Evolutionary conservation across 2,113 vertebrate genomes (phyloP).

Genomic region (Entomyzon cyanotis): DNA sequence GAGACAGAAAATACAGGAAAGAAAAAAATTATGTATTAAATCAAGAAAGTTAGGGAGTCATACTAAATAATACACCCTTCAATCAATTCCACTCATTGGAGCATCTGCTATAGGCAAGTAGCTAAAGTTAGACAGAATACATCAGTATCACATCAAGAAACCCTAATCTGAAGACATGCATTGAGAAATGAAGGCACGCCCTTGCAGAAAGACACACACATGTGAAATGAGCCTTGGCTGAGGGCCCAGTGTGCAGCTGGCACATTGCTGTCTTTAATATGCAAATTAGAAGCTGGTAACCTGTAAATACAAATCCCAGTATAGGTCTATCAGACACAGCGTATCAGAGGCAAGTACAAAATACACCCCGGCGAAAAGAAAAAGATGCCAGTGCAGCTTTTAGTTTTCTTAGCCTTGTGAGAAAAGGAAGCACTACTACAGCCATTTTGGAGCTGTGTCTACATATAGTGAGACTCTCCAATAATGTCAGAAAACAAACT

Average conservation of each 20-base stretch:
- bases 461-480: not conserved
- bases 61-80: not conserved
- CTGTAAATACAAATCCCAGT: constrained; percentile 6
- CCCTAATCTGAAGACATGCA: not conserved
- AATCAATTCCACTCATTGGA: not conserved
- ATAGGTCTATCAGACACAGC: not conserved
- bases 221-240: not conserved
- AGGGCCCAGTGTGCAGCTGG: not conserved
- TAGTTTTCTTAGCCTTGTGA: not conserved
- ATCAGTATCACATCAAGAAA: not conserved
- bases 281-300: not conserved
- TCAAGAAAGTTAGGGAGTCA: not conserved
- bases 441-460: not conserved
- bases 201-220: not conserved
- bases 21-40: not conserved
- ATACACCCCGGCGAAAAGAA: not conserved
- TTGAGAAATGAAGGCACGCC: not conserved
- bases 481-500: not conserved
- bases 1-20: not conserved
- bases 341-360: not conserved
- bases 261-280: not conserved
- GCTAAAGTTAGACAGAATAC: not conserved
- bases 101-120: not conserved
- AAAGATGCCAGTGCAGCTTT: not conserved
- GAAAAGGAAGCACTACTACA: not conserved